Base-by-base conservation (phyloP, 2,797 vertebrate genomes). In the Pelodytes ibericus region DNA sequence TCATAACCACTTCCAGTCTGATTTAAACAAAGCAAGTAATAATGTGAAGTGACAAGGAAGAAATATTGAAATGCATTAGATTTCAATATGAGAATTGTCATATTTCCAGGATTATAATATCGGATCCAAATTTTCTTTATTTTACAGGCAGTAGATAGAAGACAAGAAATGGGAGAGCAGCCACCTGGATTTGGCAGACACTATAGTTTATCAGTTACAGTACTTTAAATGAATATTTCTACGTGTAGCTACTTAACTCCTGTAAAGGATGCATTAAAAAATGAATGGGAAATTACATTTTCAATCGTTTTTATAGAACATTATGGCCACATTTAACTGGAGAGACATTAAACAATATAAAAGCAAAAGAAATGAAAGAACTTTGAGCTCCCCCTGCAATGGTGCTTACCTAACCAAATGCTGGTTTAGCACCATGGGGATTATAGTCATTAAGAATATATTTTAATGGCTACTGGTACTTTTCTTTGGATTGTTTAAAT, bases 11-110 rank as follows among this genome's bases (percentile, higher is more conserved):
- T 75, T 77, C 64, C 29, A 60, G 13, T 67, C 51, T 39, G 69
- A 77, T 77, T 60, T 67, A 72, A 77, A 72, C 62, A 72, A 72
- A 66, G 41, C 61, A 59, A 51, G n/a, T 22, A 69, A 66, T 77
- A 77, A 77, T 77, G 33, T 51, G 27, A 77, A 72, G 60, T 77
- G 74, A 77, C 74, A 71, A 60, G 71, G 53, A 63, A 71, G 33
- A 62, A 63, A 71, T 71, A 77, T 71, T 71, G 33, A 63, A 71
- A 64, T 77, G 25, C 59, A 77, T 58, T 71, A 64, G 47, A 30
- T 77, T 71, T 77, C 61, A 72, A 44, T 77, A 67, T 72, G 44
- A 70, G 74, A 41, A 53, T 70, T 77, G 75, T 77, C 61, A 72
- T 67, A 26, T 67, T 72, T 77, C 75, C 75, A 77, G 64, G 36